Conservation (phyloP, 2,113 vertebrate species). For the zebrafish (Danio rerio) region DNA sequence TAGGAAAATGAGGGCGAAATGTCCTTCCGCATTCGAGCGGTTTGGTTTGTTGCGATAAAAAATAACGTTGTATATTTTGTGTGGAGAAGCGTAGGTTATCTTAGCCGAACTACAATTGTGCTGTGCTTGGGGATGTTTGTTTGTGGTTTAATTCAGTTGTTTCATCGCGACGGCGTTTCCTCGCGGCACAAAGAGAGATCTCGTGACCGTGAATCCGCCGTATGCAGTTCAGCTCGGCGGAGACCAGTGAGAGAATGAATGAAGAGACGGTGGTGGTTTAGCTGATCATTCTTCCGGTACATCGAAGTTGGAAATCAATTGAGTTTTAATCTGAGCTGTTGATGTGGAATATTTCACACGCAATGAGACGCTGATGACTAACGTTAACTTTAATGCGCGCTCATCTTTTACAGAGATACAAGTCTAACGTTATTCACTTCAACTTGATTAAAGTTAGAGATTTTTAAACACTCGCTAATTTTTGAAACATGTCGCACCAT, state of each 20-base stretch:
- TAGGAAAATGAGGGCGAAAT: not conserved
- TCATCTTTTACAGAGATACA: not conserved
- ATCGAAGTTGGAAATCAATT: not conserved
- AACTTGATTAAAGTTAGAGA: too few relatives aligned
- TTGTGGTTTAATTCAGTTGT: not conserved
- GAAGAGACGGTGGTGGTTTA: not conserved
- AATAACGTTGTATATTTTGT: not conserved
- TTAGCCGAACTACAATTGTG: not conserved
- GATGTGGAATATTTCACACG: not conserved
- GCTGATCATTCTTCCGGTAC: not conserved
- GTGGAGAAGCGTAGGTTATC: not conserved
- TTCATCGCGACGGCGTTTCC: conserved; percentile 29
- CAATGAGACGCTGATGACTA: not conserved
- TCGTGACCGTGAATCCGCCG: not conserved
- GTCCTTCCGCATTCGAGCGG: conserved; percentile 1
- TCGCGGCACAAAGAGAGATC: conserved; percentile 15
- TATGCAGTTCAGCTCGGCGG: not conserved
- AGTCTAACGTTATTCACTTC: too few relatives aligned
- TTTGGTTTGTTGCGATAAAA: not conserved
- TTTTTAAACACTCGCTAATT: not conserved
- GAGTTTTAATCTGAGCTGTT: not conserved
- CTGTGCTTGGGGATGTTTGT: not conserved
- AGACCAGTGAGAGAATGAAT: not conserved
- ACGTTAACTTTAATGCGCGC: not conserved
- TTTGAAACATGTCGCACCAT: not conserved